phyloP scores from a whole-genome alignment of 2,113 vertebrate genomes.

The Plotosus lineatus region DNA sequence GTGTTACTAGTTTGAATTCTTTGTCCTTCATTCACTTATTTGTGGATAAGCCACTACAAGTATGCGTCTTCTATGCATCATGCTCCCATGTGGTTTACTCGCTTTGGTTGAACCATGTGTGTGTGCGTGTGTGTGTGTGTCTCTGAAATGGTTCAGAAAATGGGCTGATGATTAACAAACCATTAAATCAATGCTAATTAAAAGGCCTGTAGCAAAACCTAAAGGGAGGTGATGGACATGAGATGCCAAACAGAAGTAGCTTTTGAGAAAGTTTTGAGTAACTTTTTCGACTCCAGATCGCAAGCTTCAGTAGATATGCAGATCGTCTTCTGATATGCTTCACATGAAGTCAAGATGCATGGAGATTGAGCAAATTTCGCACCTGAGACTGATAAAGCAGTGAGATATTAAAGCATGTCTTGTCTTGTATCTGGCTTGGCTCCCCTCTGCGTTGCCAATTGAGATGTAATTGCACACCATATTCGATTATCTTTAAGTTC shows the following conservation, averaged over 20 bases:
- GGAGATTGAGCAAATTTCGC: slow-evolving; percentile 35
- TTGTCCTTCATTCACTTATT: slow-evolving; percentile 5
- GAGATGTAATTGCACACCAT: slow-evolving; percentile 46
- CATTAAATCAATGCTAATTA: slow-evolving; percentile 50
- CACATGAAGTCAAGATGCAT: slow-evolving; percentile 15
- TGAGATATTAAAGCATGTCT: slow-evolving; percentile 44
- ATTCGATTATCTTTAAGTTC: slow-evolving; percentile 43
- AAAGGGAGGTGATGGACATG: not conserved
- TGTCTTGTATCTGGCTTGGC: slow-evolving; percentile 36
- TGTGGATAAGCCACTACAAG: not conserved
- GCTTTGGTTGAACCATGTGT: not conserved
- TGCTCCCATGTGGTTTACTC: not conserved
- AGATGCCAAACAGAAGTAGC: not conserved
- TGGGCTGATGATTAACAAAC: slow-evolving; percentile 19
- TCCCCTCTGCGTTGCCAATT: slow-evolving; percentile 35
- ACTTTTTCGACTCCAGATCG: not conserved
- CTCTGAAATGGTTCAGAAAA: not conserved
- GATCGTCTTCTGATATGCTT: not conserved
- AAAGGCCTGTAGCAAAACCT: slow-evolving; percentile 21
- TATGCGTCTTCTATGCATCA: not conserved
- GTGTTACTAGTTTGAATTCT: not conserved
- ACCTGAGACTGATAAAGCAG: slow-evolving; percentile 23
- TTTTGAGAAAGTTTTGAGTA: not conserved
- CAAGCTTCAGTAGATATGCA: too few species aligned
- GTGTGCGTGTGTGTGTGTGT: not conserved